phyloP scores from a whole-genome alignment of 2,888 invertebrate species.

The Neoascia interrupta region DNA sequence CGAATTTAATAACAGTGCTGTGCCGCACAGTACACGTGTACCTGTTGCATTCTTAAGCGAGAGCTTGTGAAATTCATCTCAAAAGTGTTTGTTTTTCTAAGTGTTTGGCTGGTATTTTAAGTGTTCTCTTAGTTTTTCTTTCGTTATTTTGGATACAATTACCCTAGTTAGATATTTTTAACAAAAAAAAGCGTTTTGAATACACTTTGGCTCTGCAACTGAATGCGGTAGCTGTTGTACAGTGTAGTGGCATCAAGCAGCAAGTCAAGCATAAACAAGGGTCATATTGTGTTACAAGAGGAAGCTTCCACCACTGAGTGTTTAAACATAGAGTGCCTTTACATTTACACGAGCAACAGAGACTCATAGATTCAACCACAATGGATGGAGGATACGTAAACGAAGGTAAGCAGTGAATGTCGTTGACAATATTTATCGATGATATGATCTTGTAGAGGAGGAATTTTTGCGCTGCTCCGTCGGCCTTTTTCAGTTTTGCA shows the following conservation, averaged over 20 bases:
- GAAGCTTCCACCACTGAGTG: constrained; percentile 17
- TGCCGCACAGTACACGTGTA: constrained; percentile 21
- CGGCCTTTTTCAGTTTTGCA: constrained; percentile 26
- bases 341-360: constrained; percentile 10
- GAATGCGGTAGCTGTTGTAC: constrained; percentile 7
- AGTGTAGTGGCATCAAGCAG: constrained; percentile 22
- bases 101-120: constrained; percentile 4
- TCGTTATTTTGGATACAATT: constrained; percentile 44
- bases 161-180: constrained; percentile 39
- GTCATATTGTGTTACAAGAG: constrained; percentile 33
- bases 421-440: constrained; percentile 51
- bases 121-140: too few relatives aligned
- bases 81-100: constrained; percentile 37
- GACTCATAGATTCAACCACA: constrained; percentile 68
- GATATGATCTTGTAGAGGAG: constrained; percentile 33
- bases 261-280: constrained; percentile 51
- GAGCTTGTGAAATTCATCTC: constrained; percentile 20
- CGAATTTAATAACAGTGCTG: constrained; percentile 14
- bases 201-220: constrained; percentile 20
- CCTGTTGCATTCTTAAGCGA: constrained; percentile 38
- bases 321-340: background rate
- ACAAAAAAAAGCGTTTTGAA: background rate
- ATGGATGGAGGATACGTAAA: constrained; percentile 79
- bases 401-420: constrained; percentile 76
- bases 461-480: constrained; percentile 4